Conservation (phyloP, 2,797 vertebrate species). For the Acanthiza pusilla region DNA sequence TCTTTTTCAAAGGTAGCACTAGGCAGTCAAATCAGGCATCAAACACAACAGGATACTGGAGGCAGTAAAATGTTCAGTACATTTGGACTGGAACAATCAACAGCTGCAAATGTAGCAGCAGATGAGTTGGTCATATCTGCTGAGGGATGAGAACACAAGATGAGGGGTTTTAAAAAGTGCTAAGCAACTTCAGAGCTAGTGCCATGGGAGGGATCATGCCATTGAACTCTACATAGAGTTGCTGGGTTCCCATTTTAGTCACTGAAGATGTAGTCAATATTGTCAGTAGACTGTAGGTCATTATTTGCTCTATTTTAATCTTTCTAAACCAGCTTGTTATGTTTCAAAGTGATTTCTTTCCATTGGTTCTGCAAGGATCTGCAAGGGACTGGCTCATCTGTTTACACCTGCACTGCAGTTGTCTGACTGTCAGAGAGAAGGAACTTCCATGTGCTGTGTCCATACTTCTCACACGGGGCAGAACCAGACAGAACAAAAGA, state of each 20-base stretch:
- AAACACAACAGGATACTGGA: background rate
- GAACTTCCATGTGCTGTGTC: background rate
- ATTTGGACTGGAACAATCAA: background rate
- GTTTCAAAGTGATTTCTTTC: background rate
- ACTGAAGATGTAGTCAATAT: background rate
- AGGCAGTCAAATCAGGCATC: background rate
- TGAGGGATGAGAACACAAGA: background rate
- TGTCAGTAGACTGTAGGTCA: background rate
- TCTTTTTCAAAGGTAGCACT: background rate
- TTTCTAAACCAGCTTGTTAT: background rate
- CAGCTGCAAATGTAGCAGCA: constrained; percentile 6
- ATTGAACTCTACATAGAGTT: background rate
- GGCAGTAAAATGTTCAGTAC: background rate
- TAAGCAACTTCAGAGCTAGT: background rate
- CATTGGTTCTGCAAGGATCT: background rate
- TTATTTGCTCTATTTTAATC: background rate
- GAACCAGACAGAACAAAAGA: background rate
- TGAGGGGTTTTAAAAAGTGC: background rate
- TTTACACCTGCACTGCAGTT: background rate
- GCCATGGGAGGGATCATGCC: background rate
- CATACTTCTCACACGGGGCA: background rate
- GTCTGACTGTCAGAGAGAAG: background rate
- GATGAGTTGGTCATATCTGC: background rate
- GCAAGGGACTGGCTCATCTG: background rate
- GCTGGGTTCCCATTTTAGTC: background rate